These are phyloP conservation scores for Trachelipus rathkii DNA, from an alignment of 1,140 invertebrate genomes.

Conservation along the genomic window DNA sequence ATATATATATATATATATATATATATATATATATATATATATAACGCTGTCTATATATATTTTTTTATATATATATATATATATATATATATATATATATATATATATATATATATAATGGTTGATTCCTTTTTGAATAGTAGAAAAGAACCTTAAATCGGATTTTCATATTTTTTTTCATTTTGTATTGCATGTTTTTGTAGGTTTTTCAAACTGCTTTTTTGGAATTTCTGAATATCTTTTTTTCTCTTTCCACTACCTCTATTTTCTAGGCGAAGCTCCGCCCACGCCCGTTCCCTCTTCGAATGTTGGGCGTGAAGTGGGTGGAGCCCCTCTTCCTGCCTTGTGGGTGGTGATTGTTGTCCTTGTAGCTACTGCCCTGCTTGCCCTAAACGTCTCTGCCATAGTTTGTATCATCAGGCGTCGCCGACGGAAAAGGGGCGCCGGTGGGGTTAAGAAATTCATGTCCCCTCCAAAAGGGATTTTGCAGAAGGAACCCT, in stretches of 20 bases:
- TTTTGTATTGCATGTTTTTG: too few species aligned
- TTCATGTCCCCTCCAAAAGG: not conserved
- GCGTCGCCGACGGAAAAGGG: slow-evolving; percentile 55
- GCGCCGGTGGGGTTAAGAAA: not conserved
- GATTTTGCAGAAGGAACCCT: not conserved
- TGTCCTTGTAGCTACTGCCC: slow-evolving; percentile 64
- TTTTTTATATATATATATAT: too few species aligned
- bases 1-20: too few species aligned
- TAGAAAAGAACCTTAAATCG: too few species aligned
- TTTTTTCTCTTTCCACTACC: slow-evolving; percentile 25
- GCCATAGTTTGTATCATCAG: slow-evolving; percentile 82
- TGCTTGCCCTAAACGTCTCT: slow-evolving; percentile 73
- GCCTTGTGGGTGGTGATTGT: slow-evolving; percentile 67
- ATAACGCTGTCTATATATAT: too few species aligned
- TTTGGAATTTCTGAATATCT: slow-evolving; percentile 1
- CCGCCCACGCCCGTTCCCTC: slow-evolving; percentile 49
- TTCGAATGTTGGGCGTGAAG: slow-evolving; percentile 49
- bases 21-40: too few species aligned
- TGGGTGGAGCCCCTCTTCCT: slow-evolving; percentile 51
- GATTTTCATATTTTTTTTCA: too few species aligned
- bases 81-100: too few species aligned
- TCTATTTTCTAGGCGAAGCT: slow-evolving; percentile 38
- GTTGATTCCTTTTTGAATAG: too few species aligned
- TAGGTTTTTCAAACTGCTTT: too few species aligned
- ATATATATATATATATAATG: too few species aligned